Evolutionary conservation across 2,797 vertebrate species (phyloP), one percentile per base, ranked within the genome.

Genomic region (Manis javanica): DNA sequence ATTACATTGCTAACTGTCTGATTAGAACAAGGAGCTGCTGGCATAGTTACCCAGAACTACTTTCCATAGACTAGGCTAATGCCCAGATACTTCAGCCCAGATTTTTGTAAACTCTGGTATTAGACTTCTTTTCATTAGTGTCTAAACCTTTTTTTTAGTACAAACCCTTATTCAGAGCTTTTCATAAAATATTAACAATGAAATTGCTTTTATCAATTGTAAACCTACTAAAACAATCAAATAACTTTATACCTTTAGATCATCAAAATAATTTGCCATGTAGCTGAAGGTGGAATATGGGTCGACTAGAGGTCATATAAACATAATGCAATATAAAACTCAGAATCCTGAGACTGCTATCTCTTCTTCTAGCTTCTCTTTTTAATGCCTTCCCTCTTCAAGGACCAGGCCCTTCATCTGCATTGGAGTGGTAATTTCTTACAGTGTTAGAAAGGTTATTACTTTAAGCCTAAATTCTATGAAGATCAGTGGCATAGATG

Each of bases 91-190:
- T 51, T 95, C 81, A 53, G 74, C 87, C 83, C 89, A 97, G 42
- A 96, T 95, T 96, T 97, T 96, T 96, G 42, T 51, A 96, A 98
- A 96, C 69, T 72, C 96, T 87, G 85, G 82, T 94, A 94, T 97
- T 97, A 87, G 87, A 94, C 84, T 63, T 79, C 42, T 87, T 94
- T 97, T 97, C 87, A 94, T 97, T 66, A 55, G 75, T 59, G 7
- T 71, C 61, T 92, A 96, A 97, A 39, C 37, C 37, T 39, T 39
- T 39, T 39, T 97, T 90, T 92, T 69, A 97, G 96, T 57, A 57
- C 29, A 91, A 91, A 95, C 46, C 18, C n/a, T 90, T 63, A 87
- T 66, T 86, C 6, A 39, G 18, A 91, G 19, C 24, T 91, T 90
- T 53, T 71, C 11, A 66, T 75, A 94, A 86, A 81, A 66, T 59